A percentile compares a stretch with the other conserved stretches of the same genome.
Conservation (phyloP, 92 coral and sea anemone genomes). For the Palythoa caribaeorum region DNA sequence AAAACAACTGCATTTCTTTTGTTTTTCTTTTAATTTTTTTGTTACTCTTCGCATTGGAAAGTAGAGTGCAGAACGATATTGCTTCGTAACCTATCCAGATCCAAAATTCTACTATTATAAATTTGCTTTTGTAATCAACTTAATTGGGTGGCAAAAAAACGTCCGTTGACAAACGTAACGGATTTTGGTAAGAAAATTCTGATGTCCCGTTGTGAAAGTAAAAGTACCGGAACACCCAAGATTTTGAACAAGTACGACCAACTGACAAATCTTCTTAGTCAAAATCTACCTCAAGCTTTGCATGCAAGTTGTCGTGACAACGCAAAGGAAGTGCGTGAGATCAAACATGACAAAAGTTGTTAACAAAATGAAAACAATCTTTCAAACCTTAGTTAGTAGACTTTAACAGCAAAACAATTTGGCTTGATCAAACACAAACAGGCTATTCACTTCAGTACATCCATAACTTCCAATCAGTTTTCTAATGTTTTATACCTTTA, state of each 20-base stretch:
- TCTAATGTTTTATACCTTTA: too few species aligned
- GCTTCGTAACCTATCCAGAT: neutral
- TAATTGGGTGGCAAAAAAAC: neutral
- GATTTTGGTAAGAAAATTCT: neutral
- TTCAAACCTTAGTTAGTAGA: too few species aligned
- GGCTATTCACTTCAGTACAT: too few species aligned
- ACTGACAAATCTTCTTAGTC: neutral
- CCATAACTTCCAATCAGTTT: too few species aligned
- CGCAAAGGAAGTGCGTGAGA: too few species aligned
- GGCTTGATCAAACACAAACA: too few species aligned
- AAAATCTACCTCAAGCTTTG: neutral
- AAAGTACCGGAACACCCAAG: neutral
- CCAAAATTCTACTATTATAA: neutral
- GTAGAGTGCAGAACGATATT: neutral
- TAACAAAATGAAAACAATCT: too few species aligned
- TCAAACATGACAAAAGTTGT: too few species aligned
- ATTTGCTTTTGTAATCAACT: neutral
- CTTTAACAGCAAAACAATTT: too few species aligned
- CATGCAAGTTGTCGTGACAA: constrained; percentile 6
- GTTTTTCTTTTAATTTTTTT: neutral
- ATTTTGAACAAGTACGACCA: neutral
- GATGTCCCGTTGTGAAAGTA: neutral
- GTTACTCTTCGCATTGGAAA: neutral
- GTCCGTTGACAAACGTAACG: neutral
- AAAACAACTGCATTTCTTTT: neutral